A percentile compares a stretch with the other conserved stretches of the same genome.
Evolutionary conservation across 1,140 invertebrate genomes (phyloP).

Genomic region (Brachystomella parvula): DNA sequence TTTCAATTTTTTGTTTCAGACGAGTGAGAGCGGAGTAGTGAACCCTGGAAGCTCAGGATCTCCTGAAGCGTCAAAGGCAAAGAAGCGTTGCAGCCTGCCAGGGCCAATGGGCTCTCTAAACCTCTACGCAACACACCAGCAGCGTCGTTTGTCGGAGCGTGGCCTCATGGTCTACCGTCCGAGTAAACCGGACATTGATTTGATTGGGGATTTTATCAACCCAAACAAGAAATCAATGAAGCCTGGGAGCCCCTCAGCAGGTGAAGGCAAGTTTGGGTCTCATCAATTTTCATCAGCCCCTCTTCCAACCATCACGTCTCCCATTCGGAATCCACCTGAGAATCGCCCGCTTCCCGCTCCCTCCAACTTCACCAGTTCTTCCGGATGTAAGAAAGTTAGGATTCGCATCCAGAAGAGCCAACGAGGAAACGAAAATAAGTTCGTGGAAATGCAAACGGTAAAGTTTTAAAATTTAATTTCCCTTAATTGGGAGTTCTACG

Average conservation of each 20-base stretch:
- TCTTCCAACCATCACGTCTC: constrained; percentile 5
- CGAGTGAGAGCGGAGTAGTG: neutral
- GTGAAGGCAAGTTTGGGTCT: neutral
- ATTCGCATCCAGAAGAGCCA: constrained; percentile 70
- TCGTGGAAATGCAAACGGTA: constrained; percentile 65
- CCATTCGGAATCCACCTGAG: neutral
- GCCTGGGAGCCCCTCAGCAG: neutral
- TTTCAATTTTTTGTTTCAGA: too few species aligned
- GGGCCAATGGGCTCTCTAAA: constrained; percentile 30
- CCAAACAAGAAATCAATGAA: constrained; percentile 24
- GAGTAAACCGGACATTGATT: constrained; percentile 36
- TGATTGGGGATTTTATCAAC: constrained; percentile 36
- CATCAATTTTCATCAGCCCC: neutral
- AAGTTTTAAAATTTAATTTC: constrained; percentile 3
- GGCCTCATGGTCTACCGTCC: constrained; percentile 35
- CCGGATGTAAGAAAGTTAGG: constrained; percentile 41
- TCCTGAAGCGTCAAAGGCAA: neutral
- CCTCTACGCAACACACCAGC: constrained; percentile 35
- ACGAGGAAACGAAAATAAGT: constrained; percentile 53
- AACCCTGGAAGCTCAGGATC: too few species aligned
- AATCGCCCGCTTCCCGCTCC: neutral
- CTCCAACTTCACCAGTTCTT: neutral
- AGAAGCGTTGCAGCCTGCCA: constrained; percentile 35
- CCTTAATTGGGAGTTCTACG: neutral
- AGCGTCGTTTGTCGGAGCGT: constrained; percentile 34